These are phyloP conservation scores for Neomorphus geoffroyi DNA, from an alignment of 2,797 vertebrate genomes.

Conservation along the genomic window DNA sequence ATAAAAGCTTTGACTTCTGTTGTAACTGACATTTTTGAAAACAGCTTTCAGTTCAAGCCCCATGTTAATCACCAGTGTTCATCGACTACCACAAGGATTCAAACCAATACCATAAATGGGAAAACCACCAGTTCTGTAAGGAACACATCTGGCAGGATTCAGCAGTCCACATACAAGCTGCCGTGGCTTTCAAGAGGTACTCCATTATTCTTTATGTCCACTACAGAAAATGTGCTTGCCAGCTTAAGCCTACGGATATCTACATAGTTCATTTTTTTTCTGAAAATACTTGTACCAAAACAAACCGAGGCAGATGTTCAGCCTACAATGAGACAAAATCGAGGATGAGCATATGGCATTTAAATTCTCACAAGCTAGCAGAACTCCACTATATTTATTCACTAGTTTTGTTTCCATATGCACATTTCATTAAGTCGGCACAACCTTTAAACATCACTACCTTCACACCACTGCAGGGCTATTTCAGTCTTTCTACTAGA, in stretches of 20 bases:
- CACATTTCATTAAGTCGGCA: background rate
- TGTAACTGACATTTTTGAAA: background rate
- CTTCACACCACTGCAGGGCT: background rate
- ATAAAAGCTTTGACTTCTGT: background rate
- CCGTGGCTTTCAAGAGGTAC: background rate
- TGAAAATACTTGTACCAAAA: slow-evolving; percentile 10
- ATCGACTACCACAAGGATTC: background rate
- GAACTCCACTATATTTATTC: background rate
- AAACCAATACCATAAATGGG: slow-evolving; percentile 43
- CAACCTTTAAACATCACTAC: background rate
- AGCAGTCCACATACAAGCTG: background rate
- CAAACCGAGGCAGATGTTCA: background rate
- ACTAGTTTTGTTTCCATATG: background rate
- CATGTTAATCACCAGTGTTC: background rate
- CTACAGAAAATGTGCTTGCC: background rate
- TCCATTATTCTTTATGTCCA: background rate
- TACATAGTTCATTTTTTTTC: background rate
- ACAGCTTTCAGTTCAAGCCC: slow-evolving; percentile 2
- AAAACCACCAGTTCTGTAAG: background rate
- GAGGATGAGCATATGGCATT: background rate
- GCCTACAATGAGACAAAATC: background rate
- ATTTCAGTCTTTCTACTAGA: background rate
- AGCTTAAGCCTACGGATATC: background rate
- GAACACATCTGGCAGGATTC: background rate
- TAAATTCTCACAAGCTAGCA: background rate